Conservation (phyloP, 2,888 invertebrate species). For the Sphaerophoria rueppellii region DNA sequence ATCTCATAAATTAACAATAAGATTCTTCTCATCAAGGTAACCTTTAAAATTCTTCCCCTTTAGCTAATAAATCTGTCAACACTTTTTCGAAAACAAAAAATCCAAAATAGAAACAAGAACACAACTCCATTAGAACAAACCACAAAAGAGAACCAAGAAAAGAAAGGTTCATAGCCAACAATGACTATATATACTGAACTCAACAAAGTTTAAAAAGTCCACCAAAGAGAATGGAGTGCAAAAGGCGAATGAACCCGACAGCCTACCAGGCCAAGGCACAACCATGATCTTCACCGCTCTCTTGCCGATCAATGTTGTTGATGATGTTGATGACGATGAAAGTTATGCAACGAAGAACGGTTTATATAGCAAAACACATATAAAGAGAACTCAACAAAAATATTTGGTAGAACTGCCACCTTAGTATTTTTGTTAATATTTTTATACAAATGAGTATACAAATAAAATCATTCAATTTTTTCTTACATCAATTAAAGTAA, state of each 20-base stretch:
- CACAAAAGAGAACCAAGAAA: background rate
- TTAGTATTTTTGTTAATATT: background rate
- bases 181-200: conserved; percentile 41
- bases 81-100: no score
- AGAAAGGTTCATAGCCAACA: conserved; percentile 38
- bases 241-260: conserved; percentile 81
- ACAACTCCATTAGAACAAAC: no score
- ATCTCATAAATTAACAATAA: no score
- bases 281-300: conserved; percentile 56
- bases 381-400: conserved; percentile 9
- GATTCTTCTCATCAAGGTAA: no score
- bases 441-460: no score
- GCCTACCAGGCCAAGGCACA: conserved; percentile 67
- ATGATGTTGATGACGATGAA: conserved; percentile 75
- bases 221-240: conserved; percentile 78
- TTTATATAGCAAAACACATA: conserved; percentile 33
- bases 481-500: no score
- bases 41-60: no score
- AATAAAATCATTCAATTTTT: no score
- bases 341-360: conserved; percentile 79
- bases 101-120: no score
- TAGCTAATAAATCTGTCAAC: no score
- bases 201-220: conserved; percentile 8
- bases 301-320: conserved; percentile 66
- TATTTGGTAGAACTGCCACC: conserved; percentile 15